Evolutionary conservation across 2,888 invertebrate species (phyloP), one percentile per base, ranked within the genome.

Genomic region (Anticlea derivata): DNA sequence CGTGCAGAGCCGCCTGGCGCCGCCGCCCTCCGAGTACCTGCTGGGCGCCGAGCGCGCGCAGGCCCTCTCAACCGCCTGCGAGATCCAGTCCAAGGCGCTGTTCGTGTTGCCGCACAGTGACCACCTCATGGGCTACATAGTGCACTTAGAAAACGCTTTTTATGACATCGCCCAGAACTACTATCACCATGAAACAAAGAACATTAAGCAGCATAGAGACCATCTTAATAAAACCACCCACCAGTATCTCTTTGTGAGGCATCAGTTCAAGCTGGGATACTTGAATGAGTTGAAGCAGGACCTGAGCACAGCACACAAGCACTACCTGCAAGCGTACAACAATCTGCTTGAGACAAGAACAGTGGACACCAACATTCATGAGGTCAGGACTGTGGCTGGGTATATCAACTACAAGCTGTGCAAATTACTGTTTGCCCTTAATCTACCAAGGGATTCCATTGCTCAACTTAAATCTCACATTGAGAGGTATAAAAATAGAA

Each of bases 201-300:
- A 94, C 59, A 94, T 98, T 27, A 97, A 98, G 75, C 93, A 94
- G 33, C 98, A 98, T 78, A 93, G 95, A 64, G 98, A 98, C 74
- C 96, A 97, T 72, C 92, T 98, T 24, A 97, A 97, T 66, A 97
- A 97, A 85, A 96, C 95, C 7, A 95, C 95, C 11, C 98, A 99
- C 84, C 97, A 96, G 79, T 95, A 96, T 68, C 92, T 99, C 43
- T 96, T 96, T 91, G 97, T 99, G 17, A 91, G 99, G 23, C 99
- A 99, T 87, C 97, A 98, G 75, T 99, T 98, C 78, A 99, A 99
- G 89, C 94, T 99, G 80, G 99, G 96, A 0, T 99, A 98, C 86
- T 93, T 98, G 43, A 96, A 96, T 73, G 99, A 99, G 86, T 85
- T 99, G 57, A 95, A 96, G 68, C 97, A 98, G 77, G 99, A 99